Percentiles rank a stretch among this genome's conserved stretches.
phyloP scores from a whole-genome alignment of 2,113 vertebrate species.

The Ginglymostoma cirratum region DNA sequence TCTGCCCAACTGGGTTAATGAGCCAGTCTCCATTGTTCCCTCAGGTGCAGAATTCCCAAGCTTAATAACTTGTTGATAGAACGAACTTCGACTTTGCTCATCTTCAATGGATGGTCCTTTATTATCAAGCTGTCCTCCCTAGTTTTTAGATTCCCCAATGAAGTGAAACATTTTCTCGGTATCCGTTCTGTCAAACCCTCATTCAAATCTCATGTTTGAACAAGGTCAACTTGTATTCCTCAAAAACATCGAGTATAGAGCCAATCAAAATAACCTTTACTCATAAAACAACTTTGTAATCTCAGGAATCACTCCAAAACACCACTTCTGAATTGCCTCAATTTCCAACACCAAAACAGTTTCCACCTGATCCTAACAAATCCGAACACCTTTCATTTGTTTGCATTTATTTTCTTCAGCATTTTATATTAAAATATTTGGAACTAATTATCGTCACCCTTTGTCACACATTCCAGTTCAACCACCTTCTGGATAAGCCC shows the following conservation, averaged over 20 bases:
- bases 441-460: background rate
- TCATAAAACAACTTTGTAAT: background rate
- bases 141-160: background rate
- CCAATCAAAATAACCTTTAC: background rate
- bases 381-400: background rate
- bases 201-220: background rate
- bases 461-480: background rate
- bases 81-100: no score
- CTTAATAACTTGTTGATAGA: background rate
- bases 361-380: background rate
- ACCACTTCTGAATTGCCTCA: background rate
- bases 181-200: background rate
- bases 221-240: no score
- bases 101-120: no score
- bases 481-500: no score
- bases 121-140: no score
- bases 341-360: background rate
- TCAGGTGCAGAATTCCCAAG: background rate
- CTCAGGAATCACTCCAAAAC: background rate
- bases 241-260: background rate
- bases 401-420: background rate
- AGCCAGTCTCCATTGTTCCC: background rate
- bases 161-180: background rate
- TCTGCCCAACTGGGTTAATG: background rate
- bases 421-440: background rate